Evolutionary conservation across 2,113 vertebrate species (phyloP), one percentile per base, ranked within the genome.

Genomic region (Acanthochromis polyacanthus): DNA sequence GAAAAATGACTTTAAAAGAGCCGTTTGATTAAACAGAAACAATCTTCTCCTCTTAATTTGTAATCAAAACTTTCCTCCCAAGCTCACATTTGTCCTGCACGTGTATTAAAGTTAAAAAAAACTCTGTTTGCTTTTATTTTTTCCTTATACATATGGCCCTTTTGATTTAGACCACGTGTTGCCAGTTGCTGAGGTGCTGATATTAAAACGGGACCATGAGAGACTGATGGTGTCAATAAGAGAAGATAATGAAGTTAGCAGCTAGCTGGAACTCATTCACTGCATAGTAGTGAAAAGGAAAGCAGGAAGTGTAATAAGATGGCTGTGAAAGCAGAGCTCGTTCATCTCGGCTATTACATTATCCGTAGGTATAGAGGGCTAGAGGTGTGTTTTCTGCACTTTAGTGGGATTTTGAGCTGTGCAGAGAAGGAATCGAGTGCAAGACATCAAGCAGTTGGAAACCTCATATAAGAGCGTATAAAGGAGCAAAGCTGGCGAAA

Each of bases 271-370:
- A 78, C 79, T 57, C 40, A 84, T 82, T 82, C 72, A 22, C 25
- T 46, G 50, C 57, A n/a, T 46, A 19, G 1, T 48, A n/a, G 14
- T 11, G 58, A 60, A 43, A 58, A 70, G 36, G 52, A 79, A 88
- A 82, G 80, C 28, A 69, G 69, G 77, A 77, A 4, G 28, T 63
- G 28, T 80, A 82, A 84, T 82, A 73, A 81, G 53, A 51, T 23
- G 19, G 62, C 69, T 45, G 45, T 76, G 85, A 81, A 87, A 90
- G 48, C 5, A n/a, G 17, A 87, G 63, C 71, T 72, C 23, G 65
- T 84, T 61, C 60, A 25, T 72, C 58, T 36, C 20, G 46, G 40
- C 16, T 1, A 0, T 80, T 10, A 67, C 48, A 77, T 77, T 16
- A 64, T 22, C 48, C n/a, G 3, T 28, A 20, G 22, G 23, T 46